These are phyloP conservation scores for Anagrus nilaparvatae DNA, from an alignment of 1,140 invertebrate species.

Conservation along the genomic window DNA sequence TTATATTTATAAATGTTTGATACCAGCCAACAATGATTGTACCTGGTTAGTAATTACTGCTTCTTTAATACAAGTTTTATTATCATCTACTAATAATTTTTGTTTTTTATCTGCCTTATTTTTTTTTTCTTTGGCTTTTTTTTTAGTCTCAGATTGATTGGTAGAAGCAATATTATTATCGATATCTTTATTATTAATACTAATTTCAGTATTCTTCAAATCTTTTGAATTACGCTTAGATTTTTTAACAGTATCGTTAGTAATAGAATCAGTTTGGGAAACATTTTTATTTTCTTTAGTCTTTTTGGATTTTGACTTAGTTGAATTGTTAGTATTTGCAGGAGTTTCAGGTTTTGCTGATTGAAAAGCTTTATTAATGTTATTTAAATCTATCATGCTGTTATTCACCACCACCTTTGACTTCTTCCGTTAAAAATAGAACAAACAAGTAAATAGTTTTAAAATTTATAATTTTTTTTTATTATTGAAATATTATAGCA, in stretches of 20 bases:
- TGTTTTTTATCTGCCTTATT: constrained; percentile 35
- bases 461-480: too few species aligned
- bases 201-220: constrained; percentile 10
- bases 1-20: constrained; percentile 28
- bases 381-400: constrained; percentile 20
- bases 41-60: constrained; percentile 23
- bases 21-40: constrained; percentile 17
- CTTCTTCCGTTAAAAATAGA: too few species aligned
- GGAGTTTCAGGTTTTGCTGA: constrained; percentile 18
- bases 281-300: constrained; percentile 22
- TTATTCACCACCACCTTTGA: constrained; percentile 27
- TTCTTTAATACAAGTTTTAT: constrained; percentile 20
- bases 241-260: constrained; percentile 11
- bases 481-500: too few species aligned
- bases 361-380: constrained; percentile 20
- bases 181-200: constrained; percentile 6
- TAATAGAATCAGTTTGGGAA: constrained; percentile 15
- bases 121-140: constrained; percentile 34
- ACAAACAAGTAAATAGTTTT: too few species aligned
- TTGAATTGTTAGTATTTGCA: constrained; percentile 17
- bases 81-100: constrained; percentile 23
- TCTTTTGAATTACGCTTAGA: constrained; percentile 16
- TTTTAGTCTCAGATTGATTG: constrained; percentile 24
- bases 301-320: constrained; percentile 26
- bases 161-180: constrained; percentile 3